phyloP scores from a whole-genome alignment of 2,113 vertebrate species.

The Perca flavescens region DNA sequence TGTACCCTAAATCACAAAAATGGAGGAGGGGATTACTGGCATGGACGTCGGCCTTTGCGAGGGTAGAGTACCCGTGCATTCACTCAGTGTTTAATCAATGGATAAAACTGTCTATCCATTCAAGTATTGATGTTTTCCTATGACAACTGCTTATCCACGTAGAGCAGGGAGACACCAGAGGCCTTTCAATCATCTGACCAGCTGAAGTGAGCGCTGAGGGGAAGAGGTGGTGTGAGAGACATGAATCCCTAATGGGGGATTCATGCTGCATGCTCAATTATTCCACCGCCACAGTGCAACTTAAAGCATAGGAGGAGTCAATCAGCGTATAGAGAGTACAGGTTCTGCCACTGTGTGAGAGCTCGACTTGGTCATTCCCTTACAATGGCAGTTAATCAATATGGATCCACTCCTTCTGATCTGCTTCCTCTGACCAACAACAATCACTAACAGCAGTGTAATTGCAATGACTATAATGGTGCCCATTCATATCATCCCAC shows the following conservation, averaged over 20 bases:
- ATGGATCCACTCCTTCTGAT: slow-evolving; percentile 66
- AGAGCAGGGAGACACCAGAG: slow-evolving; percentile 74
- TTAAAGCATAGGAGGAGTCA: slow-evolving; percentile 57
- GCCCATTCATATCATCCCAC: slow-evolving; percentile 29
- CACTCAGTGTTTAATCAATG: slow-evolving; percentile 84
- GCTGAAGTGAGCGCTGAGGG: slow-evolving; percentile 54
- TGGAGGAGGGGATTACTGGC: slow-evolving; percentile 63
- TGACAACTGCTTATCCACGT: slow-evolving; percentile 81
- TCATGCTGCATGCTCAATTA: slow-evolving; percentile 70
- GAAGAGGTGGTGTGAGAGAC: slow-evolving; percentile 49
- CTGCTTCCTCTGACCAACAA: slow-evolving; percentile 63
- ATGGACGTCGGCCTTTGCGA: slow-evolving; percentile 42
- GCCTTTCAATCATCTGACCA: slow-evolving; percentile 74
- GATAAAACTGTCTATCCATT: slow-evolving; percentile 83
- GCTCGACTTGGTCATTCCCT: slow-evolving; percentile 39
- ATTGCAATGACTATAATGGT: slow-evolving; percentile 58
- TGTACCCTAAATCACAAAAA: slow-evolving; percentile 80
- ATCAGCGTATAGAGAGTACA: slow-evolving; percentile 38
- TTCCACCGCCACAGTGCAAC: slow-evolving; percentile 50
- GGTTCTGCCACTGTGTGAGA: slow-evolving; percentile 47
- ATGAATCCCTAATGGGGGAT: slow-evolving; percentile 66
- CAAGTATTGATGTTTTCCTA: slow-evolving; percentile 78
- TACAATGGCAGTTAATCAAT: slow-evolving; percentile 71
- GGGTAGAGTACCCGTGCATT: slow-evolving; percentile 74
- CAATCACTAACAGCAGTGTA: slow-evolving; percentile 64